A percentile compares a stretch with the other conserved stretches of the same genome.
Conservation (phyloP, 2,888 invertebrate species). For the Ceraclea dissimilis region DNA sequence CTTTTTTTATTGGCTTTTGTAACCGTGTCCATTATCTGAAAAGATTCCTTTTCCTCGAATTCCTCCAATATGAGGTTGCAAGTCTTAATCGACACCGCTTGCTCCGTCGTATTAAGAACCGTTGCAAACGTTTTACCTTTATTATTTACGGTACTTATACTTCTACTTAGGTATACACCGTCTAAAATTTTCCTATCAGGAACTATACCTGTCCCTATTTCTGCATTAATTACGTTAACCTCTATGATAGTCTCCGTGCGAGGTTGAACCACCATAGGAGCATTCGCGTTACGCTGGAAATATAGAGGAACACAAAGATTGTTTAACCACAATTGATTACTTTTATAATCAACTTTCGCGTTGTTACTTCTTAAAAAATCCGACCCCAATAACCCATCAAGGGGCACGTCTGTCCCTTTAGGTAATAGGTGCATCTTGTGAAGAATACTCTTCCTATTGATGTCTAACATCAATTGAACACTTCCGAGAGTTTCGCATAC, state of each 20-base stretch:
- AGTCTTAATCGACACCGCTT: background rate
- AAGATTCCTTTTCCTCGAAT: background rate
- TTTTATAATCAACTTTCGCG: background rate
- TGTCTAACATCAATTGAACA: background rate
- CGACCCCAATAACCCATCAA: background rate
- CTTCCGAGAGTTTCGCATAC: background rate
- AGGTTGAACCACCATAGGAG: background rate
- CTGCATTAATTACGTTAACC: background rate
- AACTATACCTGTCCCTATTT: background rate
- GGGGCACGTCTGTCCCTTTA: background rate
- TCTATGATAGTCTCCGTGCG: background rate
- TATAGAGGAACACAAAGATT: background rate
- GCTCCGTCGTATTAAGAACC: background rate
- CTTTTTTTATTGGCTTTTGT: background rate
- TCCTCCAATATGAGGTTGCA: background rate
- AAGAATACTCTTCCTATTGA: background rate
- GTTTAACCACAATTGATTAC: background rate
- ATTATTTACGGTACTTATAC: background rate
- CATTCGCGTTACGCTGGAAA: background rate
- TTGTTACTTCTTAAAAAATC: background rate
- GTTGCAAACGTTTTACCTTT: background rate
- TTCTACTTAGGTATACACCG: background rate
- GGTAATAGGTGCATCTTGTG: background rate
- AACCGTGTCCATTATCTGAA: too few relatives aligned
- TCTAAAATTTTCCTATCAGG: background rate